These are phyloP conservation scores for Heliconius hewitsoni DNA, from an alignment of 1,140 invertebrate species.

Conservation along the genomic window DNA sequence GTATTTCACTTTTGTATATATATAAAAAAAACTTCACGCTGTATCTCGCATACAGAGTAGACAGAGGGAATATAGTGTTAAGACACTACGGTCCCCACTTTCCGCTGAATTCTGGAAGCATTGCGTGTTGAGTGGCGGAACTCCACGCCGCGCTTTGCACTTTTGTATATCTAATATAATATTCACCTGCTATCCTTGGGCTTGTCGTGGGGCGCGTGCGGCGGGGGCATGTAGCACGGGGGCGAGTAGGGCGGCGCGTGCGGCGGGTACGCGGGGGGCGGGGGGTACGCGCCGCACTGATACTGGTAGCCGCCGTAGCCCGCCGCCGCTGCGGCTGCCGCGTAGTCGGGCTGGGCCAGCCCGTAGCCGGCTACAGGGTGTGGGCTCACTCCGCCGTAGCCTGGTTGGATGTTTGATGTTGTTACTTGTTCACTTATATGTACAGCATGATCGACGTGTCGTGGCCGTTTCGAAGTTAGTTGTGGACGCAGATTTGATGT, in stretches of 20 bases:
- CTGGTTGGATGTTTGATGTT: conserved; percentile 65
- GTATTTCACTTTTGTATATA: no score
- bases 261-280: conserved; percentile 84
- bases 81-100: no score
- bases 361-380: conserved; percentile 89
- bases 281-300: conserved; percentile 83
- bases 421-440: no score
- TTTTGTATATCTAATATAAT: conserved; percentile 32
- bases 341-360: conserved; percentile 89
- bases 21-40: no score
- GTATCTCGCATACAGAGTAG: no score
- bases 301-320: conserved; percentile 84
- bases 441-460: no score
- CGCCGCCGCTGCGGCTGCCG: conserved; percentile 83
- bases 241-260: conserved; percentile 86
- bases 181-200: conserved; percentile 89
- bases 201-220: conserved; percentile 88
- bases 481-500: no score
- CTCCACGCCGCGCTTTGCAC: not conserved
- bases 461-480: no score
- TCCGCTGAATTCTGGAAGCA: no score
- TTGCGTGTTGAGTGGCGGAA: no score
- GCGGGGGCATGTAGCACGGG: conserved; percentile 92
- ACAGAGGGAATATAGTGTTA: no score
- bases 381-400: conserved; percentile 90